These are phyloP conservation scores for Hyposoter didymator DNA, from an alignment of 2,888 invertebrate species.

Conservation along the genomic window DNA sequence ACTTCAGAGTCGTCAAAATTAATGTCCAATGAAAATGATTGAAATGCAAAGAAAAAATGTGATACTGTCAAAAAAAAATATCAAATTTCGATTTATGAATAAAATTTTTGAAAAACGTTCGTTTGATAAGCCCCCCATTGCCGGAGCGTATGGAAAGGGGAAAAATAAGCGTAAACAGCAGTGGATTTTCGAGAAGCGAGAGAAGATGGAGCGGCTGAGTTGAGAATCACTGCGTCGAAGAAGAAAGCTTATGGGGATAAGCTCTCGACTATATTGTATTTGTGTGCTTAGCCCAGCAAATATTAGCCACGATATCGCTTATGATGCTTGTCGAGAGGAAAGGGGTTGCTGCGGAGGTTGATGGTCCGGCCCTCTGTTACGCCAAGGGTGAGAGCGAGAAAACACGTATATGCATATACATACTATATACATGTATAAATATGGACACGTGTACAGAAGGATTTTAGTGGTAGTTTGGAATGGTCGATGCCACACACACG, in stretches of 20 bases:
- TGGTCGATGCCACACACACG: conserved; percentile 35
- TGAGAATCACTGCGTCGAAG: conserved; percentile 13
- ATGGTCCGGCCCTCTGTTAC: conserved; percentile 54
- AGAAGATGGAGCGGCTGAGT: not conserved
- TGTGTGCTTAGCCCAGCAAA: conserved; percentile 82
- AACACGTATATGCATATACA: not conserved
- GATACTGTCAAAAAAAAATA: too few species aligned
- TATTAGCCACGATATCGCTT: conserved; percentile 84
- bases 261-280: conserved; percentile 81
- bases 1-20: too few species aligned
- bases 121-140: too few species aligned
- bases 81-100: not conserved
- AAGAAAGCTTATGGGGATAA: conserved; percentile 69
- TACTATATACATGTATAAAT: conserved; percentile 35
- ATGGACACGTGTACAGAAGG: not conserved
- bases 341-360: conserved; percentile 71
- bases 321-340: conserved; percentile 81
- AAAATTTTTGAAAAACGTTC: not conserved
- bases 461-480: conserved; percentile 18
- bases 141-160: too few species aligned
- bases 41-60: too few species aligned
- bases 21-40: too few species aligned
- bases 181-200: too few species aligned
- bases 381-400: conserved; percentile 51
- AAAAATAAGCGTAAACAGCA: too few species aligned